These are phyloP conservation scores for Noctua janthe DNA, from an alignment of 2,888 invertebrate genomes.

Conservation along the genomic window DNA sequence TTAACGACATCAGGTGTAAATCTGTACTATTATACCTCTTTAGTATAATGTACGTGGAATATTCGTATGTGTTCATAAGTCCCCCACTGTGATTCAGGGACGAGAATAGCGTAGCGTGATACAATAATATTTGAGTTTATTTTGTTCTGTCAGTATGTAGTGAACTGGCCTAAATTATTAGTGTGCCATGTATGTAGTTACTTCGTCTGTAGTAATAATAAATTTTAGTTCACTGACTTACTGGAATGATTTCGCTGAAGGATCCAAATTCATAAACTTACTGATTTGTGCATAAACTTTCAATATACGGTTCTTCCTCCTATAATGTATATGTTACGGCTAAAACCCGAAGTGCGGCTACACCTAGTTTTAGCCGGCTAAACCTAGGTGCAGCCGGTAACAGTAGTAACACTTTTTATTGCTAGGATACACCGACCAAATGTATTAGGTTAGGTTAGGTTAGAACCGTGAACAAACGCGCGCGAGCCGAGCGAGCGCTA, in stretches of 20 bases:
- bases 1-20: constrained; percentile 30
- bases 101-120: constrained; percentile 74
- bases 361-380: no score
- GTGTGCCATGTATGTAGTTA: constrained; percentile 7
- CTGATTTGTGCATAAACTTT: background rate
- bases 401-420: no score
- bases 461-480: no score
- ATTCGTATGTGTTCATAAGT: constrained; percentile 58
- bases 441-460: no score
- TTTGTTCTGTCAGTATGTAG: constrained; percentile 60
- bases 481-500: no score
- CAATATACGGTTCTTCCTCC: background rate
- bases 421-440: no score
- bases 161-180: constrained; percentile 67
- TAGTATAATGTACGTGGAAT: constrained; percentile 19
- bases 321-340: no score
- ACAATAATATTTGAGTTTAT: constrained; percentile 69
- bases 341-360: no score
- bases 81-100: constrained; percentile 82
- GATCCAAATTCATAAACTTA: constrained; percentile 17
- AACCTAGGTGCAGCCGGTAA: no score
- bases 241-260: constrained; percentile 13
- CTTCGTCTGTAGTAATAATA: constrained; percentile 30
- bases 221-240: constrained; percentile 28
- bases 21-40: constrained; percentile 1